A percentile compares a stretch with the other conserved stretches of the same genome.
Conservation (phyloP, 53 echinoderm and acorn worm species). For the Temnopleurus reevesii region DNA sequence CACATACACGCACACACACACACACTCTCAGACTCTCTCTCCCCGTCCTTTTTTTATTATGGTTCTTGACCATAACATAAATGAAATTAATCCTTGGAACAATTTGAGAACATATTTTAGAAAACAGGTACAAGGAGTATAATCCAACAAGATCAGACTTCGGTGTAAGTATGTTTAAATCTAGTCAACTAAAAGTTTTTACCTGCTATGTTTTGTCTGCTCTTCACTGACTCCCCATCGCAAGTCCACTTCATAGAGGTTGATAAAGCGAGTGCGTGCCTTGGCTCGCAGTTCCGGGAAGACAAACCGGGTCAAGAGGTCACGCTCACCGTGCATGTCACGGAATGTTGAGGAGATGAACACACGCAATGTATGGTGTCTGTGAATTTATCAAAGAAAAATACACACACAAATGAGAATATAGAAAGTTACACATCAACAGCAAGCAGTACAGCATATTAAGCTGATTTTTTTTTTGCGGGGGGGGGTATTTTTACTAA, state of each 20-base stretch:
- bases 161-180: too few relatives aligned
- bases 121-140: too few relatives aligned
- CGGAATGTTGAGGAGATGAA: constrained; percentile 99
- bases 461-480: too few relatives aligned
- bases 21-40: too few relatives aligned
- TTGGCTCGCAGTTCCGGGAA: constrained; percentile 93
- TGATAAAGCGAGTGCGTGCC: constrained; percentile 81
- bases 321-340: constrained; percentile 99
- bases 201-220: constrained; percentile 87
- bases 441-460: not conserved
- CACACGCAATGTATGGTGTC: constrained; percentile 89
- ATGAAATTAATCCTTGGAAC: too few relatives aligned
- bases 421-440: not conserved
- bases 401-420: not conserved
- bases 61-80: too few relatives aligned
- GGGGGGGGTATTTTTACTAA: too few relatives aligned
- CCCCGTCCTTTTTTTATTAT: too few relatives aligned
- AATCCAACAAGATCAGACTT: too few relatives aligned
- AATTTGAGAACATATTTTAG: too few relatives aligned
- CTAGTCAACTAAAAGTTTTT: too few relatives aligned
- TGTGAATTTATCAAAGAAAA: not conserved
- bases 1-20: too few relatives aligned
- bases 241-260: constrained; percentile 92
- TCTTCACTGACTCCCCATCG: constrained; percentile 99
- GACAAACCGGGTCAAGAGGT: constrained; percentile 93